Evolutionary conservation across 1,140 invertebrate genomes (phyloP).

Genomic region (Reticulitermes speratus): DNA sequence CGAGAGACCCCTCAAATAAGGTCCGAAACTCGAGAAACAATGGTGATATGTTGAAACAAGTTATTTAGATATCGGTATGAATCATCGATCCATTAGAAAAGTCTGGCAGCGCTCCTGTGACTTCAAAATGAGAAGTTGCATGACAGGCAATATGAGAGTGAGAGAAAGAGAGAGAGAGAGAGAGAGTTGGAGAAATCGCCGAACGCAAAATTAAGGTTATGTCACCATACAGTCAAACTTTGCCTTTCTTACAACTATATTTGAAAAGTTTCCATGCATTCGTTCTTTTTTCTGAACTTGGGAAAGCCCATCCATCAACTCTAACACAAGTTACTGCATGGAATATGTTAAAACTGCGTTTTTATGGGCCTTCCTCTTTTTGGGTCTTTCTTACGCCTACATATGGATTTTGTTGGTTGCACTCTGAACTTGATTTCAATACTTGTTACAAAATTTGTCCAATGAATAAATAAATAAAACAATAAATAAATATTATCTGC

Average conservation of each 20-base stretch:
- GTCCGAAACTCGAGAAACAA: not conserved
- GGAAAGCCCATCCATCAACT: slow-evolving; percentile 4
- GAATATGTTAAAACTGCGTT: not conserved
- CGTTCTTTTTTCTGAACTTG: not conserved
- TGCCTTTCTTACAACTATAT: not conserved
- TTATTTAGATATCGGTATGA: not conserved
- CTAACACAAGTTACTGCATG: not conserved
- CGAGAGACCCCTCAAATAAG: no score
- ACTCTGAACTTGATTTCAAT: not conserved
- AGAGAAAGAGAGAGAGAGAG: not conserved
- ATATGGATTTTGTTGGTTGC: not conserved
- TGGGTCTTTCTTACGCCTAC: not conserved
- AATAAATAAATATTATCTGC: not conserved
- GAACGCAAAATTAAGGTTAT: not conserved
- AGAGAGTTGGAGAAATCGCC: not conserved
- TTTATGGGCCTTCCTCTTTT: not conserved
- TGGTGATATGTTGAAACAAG: not conserved
- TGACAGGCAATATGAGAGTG: not conserved
- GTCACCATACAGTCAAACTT: slow-evolving; percentile 15
- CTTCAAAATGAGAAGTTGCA: not conserved
- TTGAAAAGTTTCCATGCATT: not conserved
- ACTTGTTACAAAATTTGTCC: not conserved
- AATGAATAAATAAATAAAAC: not conserved
- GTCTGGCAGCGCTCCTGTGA: not conserved
- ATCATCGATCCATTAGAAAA: not conserved